Percentiles rank a stretch among this genome's conserved stretches.
Evolutionary conservation across 2,113 vertebrate species (phyloP).

Genomic region (Proteles cristata): DNA sequence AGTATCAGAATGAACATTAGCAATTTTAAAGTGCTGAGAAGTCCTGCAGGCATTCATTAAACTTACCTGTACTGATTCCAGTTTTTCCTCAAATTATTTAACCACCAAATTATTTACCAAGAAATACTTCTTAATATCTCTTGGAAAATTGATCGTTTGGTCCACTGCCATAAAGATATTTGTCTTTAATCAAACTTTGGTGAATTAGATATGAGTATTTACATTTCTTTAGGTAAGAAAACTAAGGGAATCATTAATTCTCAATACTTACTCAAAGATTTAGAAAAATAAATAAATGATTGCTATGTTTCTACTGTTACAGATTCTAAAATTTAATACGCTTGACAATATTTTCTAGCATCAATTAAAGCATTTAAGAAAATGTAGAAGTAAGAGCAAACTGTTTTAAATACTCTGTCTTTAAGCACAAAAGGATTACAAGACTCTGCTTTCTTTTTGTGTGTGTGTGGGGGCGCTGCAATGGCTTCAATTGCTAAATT

Average conservation of each 20-base stretch:
- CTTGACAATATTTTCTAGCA: neutral
- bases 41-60: neutral
- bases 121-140: neutral
- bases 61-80: neutral
- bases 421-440: neutral
- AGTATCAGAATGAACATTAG: neutral
- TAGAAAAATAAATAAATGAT: neutral
- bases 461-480: neutral
- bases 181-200: conserved; percentile 8
- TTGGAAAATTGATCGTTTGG: neutral
- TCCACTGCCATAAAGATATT: neutral
- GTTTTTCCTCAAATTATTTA: neutral
- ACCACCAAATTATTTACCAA: neutral
- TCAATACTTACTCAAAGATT: neutral
- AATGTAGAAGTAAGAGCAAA: neutral
- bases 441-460: neutral
- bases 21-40: neutral
- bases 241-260: neutral
- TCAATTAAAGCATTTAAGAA: neutral
- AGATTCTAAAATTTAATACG: neutral
- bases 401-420: neutral
- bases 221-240: neutral
- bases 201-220: neutral
- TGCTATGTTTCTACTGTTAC: neutral
- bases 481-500: neutral